Evolutionary conservation across 2,888 invertebrate genomes (phyloP).

Genomic region (Cantharis lateralis): DNA sequence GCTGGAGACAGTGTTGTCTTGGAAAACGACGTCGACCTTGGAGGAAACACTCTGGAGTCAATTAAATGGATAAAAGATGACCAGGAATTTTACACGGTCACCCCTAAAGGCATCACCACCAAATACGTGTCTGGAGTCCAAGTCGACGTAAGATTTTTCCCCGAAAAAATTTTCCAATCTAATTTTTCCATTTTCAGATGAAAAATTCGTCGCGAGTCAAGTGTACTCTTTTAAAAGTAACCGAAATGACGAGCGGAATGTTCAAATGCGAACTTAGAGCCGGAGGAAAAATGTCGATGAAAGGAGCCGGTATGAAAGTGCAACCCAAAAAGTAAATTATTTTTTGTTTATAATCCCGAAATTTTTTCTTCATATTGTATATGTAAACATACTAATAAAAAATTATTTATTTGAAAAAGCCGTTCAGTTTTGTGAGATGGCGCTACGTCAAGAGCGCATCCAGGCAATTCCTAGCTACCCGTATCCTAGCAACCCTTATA

Average conservation of each 20-base stretch:
- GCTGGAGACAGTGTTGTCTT: slow-evolving; percentile 15
- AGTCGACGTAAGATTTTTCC: slow-evolving; percentile 9
- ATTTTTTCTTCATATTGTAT: background rate
- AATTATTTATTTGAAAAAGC: background rate
- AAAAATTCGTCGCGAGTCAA: slow-evolving; percentile 23
- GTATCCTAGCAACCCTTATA: slow-evolving; percentile 2
- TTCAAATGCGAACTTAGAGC: slow-evolving; percentile 25
- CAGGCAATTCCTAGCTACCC: background rate
- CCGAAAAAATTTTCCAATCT: background rate
- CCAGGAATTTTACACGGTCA: slow-evolving; percentile 20
- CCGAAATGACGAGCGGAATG: slow-evolving; percentile 21
- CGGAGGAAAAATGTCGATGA: slow-evolving; percentile 26
- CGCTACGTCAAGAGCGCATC: background rate
- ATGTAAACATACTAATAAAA: background rate
- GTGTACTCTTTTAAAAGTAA: slow-evolving; percentile 21
- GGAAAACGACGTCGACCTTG: slow-evolving; percentile 19
- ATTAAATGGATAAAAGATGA: slow-evolving; percentile 26
- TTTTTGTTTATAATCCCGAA: background rate
- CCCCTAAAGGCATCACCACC: slow-evolving; percentile 22
- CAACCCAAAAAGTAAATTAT: slow-evolving; percentile 13
- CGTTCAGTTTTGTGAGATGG: background rate
- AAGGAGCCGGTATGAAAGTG: slow-evolving; percentile 27
- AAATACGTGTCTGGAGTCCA: slow-evolving; percentile 20
- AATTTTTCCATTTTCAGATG: slow-evolving; percentile 10
- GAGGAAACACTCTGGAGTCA: slow-evolving; percentile 23